Evolutionary conservation across 1,140 invertebrate genomes (phyloP), one percentile per base, ranked within the genome.

Genomic region (Formica exsecta): DNA sequence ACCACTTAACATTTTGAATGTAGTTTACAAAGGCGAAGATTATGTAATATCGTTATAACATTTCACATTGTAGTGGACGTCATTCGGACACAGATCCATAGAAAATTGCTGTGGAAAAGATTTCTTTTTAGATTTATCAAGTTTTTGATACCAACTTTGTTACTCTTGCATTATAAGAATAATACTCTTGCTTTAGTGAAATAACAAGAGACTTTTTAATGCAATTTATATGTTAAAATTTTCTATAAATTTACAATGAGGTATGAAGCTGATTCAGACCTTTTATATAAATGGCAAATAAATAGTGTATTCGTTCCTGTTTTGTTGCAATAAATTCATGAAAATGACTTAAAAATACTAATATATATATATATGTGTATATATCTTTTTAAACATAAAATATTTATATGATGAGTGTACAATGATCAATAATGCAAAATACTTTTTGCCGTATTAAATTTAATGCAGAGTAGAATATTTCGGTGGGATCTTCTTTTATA

Each of bases 1-100:
- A 74, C n/a, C 59, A 90, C 75, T 89, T 91, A 89, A 87, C 73
- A 75, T 54, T 88, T 84, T 86, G 59, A 83, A 83, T 70, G 81
- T 87, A 85, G 83, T 90, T 91, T 91, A 88, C 76, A 76, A 77
- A 59, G 73, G 62, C 62, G 64, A 64, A 80, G 61, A 73, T 77
- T 65, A 62, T 59, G 65, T 89, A 89, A 57, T 89, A 86, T 36
- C 76, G 64, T 89, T 86, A 86, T 77, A 80, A 59, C 59, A 73
- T 62, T 86, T 86, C 44, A 75, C 64, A 65, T 57, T 87, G 81
- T 83, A 86, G 74, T 76, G 51, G 25, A 86, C 61, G 61, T 85
- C 22, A 73, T 65, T 64, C 25, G 64, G 68, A 73, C 29, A 86
- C 38, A 41, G 54, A 73, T 79, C 22, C 61, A 64, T 38, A 61